phyloP scores from a whole-genome alignment of 2,888 invertebrate species.

The Tachystola acroxantha region DNA sequence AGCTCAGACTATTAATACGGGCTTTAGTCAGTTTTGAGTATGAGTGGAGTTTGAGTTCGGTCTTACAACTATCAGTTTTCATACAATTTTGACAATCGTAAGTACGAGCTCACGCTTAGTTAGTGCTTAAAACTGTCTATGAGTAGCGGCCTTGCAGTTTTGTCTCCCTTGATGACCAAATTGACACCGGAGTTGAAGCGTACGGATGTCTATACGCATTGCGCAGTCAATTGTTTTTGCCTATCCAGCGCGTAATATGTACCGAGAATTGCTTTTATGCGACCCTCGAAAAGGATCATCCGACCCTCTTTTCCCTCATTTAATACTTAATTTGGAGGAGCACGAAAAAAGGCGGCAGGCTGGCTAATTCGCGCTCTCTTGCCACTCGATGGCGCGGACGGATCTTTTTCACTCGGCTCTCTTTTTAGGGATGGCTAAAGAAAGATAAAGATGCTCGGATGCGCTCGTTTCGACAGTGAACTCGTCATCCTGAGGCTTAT shows the following conservation, averaged over 20 bases:
- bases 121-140: too few species aligned
- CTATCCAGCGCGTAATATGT: conserved; percentile 1
- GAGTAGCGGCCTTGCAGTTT: too few species aligned
- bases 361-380: conserved; percentile 8
- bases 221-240: too few species aligned
- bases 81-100: too few species aligned
- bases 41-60: too few species aligned
- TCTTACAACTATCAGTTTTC: too few species aligned
- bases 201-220: too few species aligned
- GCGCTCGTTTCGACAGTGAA: background rate
- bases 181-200: too few species aligned
- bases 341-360: conserved; percentile 18
- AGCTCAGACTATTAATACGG: too few species aligned
- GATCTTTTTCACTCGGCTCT: conserved; percentile 9
- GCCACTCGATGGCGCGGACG: conserved; percentile 2
- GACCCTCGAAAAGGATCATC: conserved; percentile 23
- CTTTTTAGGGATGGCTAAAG: conserved; percentile 2
- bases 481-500: background rate
- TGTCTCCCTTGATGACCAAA: too few species aligned
- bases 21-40: too few species aligned
- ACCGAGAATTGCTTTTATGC: conserved; percentile 26
- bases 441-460: background rate
- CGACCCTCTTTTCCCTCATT: conserved; percentile 23
- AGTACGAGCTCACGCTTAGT: too few species aligned
- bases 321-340: conserved; percentile 33